Base-by-base conservation (phyloP, 2,888 invertebrate genomes). In the Platycnemis pennipes region DNA sequence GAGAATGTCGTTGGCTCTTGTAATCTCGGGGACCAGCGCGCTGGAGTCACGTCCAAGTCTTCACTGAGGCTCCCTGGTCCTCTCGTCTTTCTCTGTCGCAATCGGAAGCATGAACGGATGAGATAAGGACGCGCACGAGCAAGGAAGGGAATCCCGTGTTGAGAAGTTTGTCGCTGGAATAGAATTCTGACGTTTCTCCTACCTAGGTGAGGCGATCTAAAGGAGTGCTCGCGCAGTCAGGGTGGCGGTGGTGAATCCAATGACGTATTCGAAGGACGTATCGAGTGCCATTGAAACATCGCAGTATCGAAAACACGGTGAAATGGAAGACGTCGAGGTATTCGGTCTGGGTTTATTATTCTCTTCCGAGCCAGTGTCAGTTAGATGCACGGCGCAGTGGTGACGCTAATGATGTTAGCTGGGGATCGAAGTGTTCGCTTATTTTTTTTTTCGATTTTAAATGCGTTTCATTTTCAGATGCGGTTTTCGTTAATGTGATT, bases 21-120 rank as follows among this genome's bases (percentile, higher is more conserved):
- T 37, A 13, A 11, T 31, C 31, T 8, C 11, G 37, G 22, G 53
- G 49, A 49, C 89, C 53, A 56, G 53, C 37, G 89, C 22, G 87
- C 77, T 37, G 53, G 89, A 53, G 49, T 89, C 89, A 89, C 89
- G 89, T 89, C 31, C 53, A 53, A 53, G 77, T 37, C 87, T 87
- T 46, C n/a, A 26, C 87, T 46, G 7, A 22, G 87, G 46, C 87
- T 87, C 53, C 49, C 26, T 16, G 88, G n/a, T 63, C 77, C 37
- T 31, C 31, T 13, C 31, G 8, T n/a, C 77, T 37, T 26, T 77
- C n/a, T 77, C 77, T 37, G 77, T 77, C 77, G 77, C 37, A 77
- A 77, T 31, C 53, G 53, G 89, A 53, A n/a, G n/a, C n/a, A n/a
- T 89, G 89, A 89, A 56, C 53, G 53, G 37, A 16, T 37, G 53